phyloP scores from a whole-genome alignment of 2,113 vertebrate species.

The Pseudois nayaur region DNA sequence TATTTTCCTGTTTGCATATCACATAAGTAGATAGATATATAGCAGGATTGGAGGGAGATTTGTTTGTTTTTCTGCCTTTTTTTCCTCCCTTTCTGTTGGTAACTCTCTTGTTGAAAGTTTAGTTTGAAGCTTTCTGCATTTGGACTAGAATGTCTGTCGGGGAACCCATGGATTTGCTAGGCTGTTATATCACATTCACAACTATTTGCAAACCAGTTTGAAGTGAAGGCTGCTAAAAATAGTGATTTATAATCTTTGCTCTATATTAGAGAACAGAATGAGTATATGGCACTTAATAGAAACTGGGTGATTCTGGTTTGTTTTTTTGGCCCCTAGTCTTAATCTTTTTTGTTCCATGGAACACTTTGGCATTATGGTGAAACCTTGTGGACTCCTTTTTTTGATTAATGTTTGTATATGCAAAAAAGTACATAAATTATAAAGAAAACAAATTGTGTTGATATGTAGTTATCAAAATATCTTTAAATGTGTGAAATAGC shows the following conservation, averaged over 20 bases:
- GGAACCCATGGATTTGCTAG: neutral
- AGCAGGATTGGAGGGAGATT: neutral
- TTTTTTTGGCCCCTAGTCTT: conserved; percentile 9
- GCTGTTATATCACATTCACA: conserved; percentile 10
- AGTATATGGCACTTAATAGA: neutral
- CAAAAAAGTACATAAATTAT: conserved; percentile 31
- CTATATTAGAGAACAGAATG: neutral
- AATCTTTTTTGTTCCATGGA: neutral
- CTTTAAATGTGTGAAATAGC: neutral
- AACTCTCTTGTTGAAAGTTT: conserved; percentile 5
- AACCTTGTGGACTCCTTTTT: neutral
- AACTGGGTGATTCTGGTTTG: neutral
- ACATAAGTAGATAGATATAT: conserved; percentile 11
- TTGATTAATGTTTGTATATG: conserved; percentile 39
- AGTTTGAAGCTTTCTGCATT: conserved; percentile 34
- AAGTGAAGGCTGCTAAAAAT: conserved; percentile 47
- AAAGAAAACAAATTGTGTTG: conserved; percentile 24
- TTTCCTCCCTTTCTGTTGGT: neutral
- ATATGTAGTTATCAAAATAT: conserved; percentile 18
- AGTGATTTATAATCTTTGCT: conserved; percentile 16
- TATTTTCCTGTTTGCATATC: neutral
- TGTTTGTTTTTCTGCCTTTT: neutral
- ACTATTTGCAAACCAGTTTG: conserved; percentile 41
- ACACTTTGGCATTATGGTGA: neutral
- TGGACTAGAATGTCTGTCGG: conserved; percentile 9